Percentiles rank a stretch among this genome's conserved stretches.
Evolutionary conservation across 2,113 vertebrate genomes (phyloP).

Genomic region (Seriola rivoliana): DNA sequence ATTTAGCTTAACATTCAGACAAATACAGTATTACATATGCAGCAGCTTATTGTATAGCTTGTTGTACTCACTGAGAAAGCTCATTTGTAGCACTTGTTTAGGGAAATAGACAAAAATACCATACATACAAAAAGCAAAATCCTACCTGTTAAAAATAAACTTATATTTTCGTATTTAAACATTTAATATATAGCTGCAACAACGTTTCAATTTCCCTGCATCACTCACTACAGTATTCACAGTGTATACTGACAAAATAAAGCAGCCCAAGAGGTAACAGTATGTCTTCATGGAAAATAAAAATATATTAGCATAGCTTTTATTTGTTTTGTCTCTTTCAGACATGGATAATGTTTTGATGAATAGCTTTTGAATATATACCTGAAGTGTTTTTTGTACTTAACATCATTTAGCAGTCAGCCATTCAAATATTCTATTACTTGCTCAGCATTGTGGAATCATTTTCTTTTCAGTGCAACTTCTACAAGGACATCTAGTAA

Average conservation of each 20-base stretch:
- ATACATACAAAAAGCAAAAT: slow-evolving; percentile 33
- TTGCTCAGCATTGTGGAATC: neutral
- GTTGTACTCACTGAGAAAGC: neutral
- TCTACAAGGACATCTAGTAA: slow-evolving; percentile 17
- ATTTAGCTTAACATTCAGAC: slow-evolving; percentile 27
- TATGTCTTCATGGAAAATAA: slow-evolving; percentile 21
- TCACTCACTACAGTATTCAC: slow-evolving; percentile 34
- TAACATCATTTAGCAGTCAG: neutral
- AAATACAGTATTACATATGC: slow-evolving; percentile 2
- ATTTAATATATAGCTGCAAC: neutral
- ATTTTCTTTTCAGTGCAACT: neutral
- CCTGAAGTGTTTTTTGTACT: neutral
- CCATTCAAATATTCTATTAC: slow-evolving; percentile 11
- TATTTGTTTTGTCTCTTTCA: slow-evolving; percentile 13
- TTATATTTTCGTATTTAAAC: neutral
- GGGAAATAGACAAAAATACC: slow-evolving; percentile 4
- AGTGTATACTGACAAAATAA: slow-evolving; percentile 20
- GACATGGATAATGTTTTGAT: neutral
- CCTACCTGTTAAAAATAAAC: neutral
- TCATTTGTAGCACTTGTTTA: neutral
- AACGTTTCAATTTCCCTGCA: neutral
- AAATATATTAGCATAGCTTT: slow-evolving; percentile 19
- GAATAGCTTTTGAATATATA: slow-evolving; percentile 20
- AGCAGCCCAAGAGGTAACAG: slow-evolving; percentile 11
- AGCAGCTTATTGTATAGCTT: neutral